These are phyloP conservation scores for Asarcornis scutulata DNA, from an alignment of 2,113 vertebrate genomes.

Conservation along the genomic window DNA sequence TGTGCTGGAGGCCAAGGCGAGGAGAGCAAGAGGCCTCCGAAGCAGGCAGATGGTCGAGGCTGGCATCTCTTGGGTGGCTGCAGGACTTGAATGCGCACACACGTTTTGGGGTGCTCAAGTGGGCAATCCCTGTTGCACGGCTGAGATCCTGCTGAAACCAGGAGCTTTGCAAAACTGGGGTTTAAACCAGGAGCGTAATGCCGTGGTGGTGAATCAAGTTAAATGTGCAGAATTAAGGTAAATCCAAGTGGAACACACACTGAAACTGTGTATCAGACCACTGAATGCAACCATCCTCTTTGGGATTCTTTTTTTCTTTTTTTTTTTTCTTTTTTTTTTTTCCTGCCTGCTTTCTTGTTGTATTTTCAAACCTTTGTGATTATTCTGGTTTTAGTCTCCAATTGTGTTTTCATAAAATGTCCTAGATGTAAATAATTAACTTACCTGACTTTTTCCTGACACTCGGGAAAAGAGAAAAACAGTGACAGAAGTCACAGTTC, in stretches of 20 bases:
- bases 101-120: neutral
- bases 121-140: neutral
- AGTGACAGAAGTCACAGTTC: neutral
- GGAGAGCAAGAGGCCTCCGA: neutral
- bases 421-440: neutral
- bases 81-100: accelerated
- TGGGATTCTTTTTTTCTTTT: neutral
- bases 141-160: neutral
- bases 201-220: neutral
- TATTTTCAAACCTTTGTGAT: slow-evolving; percentile 24
- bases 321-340: neutral
- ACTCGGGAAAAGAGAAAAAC: neutral
- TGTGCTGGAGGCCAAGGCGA: neutral
- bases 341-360: neutral
- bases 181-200: accelerated
- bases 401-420: neutral
- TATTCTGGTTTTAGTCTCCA: slow-evolving; percentile 16
- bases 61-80: neutral
- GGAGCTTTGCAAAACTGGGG: neutral
- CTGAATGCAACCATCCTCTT: slow-evolving; percentile 10
- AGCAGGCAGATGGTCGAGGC: accelerated
- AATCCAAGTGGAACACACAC: neutral
- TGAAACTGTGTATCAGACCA: neutral
- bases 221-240: neutral
- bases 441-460: neutral